A percentile compares a stretch with the other conserved stretches of the same genome.
Evolutionary conservation across 2,113 vertebrate genomes (phyloP).

Genomic region (Rhinichthys klamathensis): DNA sequence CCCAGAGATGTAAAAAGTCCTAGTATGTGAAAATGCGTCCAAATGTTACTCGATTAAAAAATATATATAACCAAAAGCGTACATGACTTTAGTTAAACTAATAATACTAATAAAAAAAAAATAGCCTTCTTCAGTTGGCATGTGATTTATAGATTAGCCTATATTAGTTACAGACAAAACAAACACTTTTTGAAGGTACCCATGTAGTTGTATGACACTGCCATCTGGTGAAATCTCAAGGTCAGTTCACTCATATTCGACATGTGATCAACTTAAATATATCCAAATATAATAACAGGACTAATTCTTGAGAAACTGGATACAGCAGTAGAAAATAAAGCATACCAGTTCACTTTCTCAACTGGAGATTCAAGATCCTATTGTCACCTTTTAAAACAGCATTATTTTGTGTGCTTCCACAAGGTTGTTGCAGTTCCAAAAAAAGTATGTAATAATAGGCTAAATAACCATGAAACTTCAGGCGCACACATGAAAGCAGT

Average conservation of each 20-base stretch:
- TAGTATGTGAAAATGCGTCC: background rate
- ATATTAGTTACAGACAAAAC: background rate
- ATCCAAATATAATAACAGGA: background rate
- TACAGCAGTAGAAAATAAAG: background rate
- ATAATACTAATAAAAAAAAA: no score
- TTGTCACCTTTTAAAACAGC: background rate
- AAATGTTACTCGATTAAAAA: background rate
- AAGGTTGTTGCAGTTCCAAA: background rate
- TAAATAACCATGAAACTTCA: background rate
- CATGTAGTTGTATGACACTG: slow-evolving; percentile 54
- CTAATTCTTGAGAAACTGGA: background rate
- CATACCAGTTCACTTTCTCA: background rate
- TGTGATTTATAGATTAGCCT: background rate
- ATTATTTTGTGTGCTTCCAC: background rate
- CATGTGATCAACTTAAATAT: background rate
- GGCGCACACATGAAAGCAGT: background rate
- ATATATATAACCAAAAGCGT: no score
- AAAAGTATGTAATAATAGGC: no score
- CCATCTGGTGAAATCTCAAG: slow-evolving; percentile 67
- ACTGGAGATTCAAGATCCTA: background rate
- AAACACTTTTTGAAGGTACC: background rate
- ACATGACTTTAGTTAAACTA: no score
- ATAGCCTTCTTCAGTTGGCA: background rate
- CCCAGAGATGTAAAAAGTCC: background rate
- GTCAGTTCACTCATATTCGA: background rate